Evolutionary conservation across 2,797 vertebrate species (phyloP).

Genomic region (Gila robusta): DNA sequence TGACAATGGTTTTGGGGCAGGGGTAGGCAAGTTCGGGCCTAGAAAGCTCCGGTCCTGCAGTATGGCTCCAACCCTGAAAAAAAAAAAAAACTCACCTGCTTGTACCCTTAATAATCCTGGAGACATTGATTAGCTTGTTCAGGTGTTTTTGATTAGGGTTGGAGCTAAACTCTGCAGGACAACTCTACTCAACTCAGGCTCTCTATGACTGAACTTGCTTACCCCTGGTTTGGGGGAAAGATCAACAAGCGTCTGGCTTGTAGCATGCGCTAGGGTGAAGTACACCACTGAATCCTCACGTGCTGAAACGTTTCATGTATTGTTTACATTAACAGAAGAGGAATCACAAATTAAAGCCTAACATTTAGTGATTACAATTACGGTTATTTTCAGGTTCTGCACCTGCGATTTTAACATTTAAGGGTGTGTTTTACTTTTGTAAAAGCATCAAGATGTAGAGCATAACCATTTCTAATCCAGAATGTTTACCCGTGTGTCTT

Average conservation of each 20-base stretch:
- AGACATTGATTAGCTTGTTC: no score
- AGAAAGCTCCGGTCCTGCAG: no score
- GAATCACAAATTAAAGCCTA: neutral
- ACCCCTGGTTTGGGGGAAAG: no score
- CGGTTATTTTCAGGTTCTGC: neutral
- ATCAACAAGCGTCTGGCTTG: neutral
- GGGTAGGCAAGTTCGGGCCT: no score
- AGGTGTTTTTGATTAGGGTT: no score
- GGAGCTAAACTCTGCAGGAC: no score
- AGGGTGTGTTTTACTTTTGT: no score
- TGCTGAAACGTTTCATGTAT: neutral
- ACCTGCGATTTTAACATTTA: neutral
- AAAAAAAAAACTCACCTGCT: no score
- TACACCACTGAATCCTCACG: neutral
- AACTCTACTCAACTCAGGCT: no score
- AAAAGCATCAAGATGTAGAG: neutral
- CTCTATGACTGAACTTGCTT: no score
- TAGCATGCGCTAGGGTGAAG: neutral
- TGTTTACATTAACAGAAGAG: conserved; percentile 4
- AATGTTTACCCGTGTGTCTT: conserved; percentile 71
- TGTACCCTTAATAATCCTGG: no score
- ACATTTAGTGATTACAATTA: neutral
- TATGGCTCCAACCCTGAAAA: no score
- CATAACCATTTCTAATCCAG: conserved; percentile 31
- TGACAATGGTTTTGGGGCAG: neutral